Evolutionary conservation across 2,888 invertebrate species (phyloP).

Genomic region (Cabera pusaria): DNA sequence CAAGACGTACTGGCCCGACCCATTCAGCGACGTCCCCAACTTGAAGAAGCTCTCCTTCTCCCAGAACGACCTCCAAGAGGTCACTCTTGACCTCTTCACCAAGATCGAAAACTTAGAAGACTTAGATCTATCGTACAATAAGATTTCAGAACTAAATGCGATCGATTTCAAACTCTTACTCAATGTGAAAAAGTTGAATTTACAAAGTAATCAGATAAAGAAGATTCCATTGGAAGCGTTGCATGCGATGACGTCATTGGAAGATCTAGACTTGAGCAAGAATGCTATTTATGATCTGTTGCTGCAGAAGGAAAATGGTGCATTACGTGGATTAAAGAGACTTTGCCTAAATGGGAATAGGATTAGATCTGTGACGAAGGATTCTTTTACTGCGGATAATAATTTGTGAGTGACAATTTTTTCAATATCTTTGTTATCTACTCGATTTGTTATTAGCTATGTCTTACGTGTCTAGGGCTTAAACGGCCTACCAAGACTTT

Average conservation of each 20-base stretch:
- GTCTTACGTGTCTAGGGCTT: no score
- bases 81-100: constrained; percentile 74
- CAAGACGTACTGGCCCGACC: constrained; percentile 73
- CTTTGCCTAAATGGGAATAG: constrained; percentile 78
- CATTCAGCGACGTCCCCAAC: constrained; percentile 63
- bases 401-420: constrained; percentile 62
- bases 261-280: constrained; percentile 75
- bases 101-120: constrained; percentile 65
- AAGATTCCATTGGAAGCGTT: constrained; percentile 66
- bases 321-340: constrained; percentile 56
- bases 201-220: constrained; percentile 72
- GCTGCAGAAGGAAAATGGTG: constrained; percentile 52
- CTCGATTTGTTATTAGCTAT: no score
- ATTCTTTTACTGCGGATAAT: constrained; percentile 64
- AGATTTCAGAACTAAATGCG: constrained; percentile 61
- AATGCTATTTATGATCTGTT: constrained; percentile 68
- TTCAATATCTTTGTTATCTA: no score
- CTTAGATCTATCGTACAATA: constrained; percentile 81
- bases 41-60: constrained; percentile 72
- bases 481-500: no score
- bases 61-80: constrained; percentile 69
- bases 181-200: constrained; percentile 63
- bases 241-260: constrained; percentile 58
- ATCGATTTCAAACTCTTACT: constrained; percentile 63
- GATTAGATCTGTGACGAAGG: constrained; percentile 64